Base-by-base conservation (phyloP, 2,888 invertebrate species). In the Adineta ricciae region DNA sequence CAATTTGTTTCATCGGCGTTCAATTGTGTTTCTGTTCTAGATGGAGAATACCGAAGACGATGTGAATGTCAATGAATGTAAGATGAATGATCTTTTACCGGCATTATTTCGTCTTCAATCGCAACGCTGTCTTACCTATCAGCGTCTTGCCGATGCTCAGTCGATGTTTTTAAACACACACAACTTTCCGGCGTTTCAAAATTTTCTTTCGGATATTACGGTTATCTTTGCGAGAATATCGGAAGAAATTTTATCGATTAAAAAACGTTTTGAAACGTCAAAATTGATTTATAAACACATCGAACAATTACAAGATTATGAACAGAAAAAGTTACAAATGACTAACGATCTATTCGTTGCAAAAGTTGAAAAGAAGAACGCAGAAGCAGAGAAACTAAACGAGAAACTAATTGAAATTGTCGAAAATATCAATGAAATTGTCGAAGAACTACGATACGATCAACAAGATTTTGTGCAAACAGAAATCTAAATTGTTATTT, bases 231-330 rank as follows among this genome's bases (percentile, higher is more conserved):
- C 24, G 14, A 19, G 78, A 41, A 78, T 78, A 78, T 78, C 78
- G 0, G 41, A 41, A 41, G 78, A 78, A 41, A 41, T 78, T 11
- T 14, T 78, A 24, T 21, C 14, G 14, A 78, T 78, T 24, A 38
- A 41, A 41, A 78, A 78, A 32, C 41, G 38, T 24, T 78, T 78
- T 1, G 78, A 78, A 78, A 41, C 38, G 24, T 11, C 38, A 41
- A 78, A 78, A 11, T 24, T 3, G 8, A 78, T 78, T 78, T 38
- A 24, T 19, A 78, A 78, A 41, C 78, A 78, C n/a, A 41, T 78
- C 11, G 78, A 78, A 78, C 38, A 78, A 41, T 41, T 78, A n/a
- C 78, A 78, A 78, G 78, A 78, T 78, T 78, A 78, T 41, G 78
- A 78, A 41, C 9, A 78, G 9, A n/a, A 78, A n/a, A 78, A 78